Conservation (phyloP, 2,888 invertebrate species). For the Clusia tigrina region DNA sequence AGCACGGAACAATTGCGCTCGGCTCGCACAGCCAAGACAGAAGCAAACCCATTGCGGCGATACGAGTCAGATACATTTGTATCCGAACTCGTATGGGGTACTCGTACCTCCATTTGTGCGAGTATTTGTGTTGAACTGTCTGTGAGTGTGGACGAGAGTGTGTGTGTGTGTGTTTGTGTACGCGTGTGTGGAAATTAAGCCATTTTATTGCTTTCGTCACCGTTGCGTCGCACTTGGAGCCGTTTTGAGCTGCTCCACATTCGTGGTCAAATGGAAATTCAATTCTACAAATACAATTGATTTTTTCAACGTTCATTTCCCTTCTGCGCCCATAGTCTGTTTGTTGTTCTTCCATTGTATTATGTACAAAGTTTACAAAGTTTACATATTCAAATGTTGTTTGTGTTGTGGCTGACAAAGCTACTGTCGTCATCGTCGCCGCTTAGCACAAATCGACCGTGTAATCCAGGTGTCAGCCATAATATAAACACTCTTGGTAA, state of each 20-base stretch:
- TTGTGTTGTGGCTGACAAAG: slow-evolving; percentile 2
- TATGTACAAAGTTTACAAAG: neutral
- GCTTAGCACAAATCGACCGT: neutral
- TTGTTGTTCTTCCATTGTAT: neutral
- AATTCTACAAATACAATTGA: slow-evolving; percentile 50
- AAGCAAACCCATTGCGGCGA: neutral
- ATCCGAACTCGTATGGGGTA: neutral
- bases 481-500: neutral
- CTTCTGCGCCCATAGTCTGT: slow-evolving; percentile 4
- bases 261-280: slow-evolving; percentile 45
- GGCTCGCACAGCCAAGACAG: neutral
- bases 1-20: slow-evolving; percentile 6
- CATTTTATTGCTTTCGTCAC: slow-evolving; percentile 32
- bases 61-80: neutral
- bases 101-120: too few species aligned
- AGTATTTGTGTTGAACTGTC: too few species aligned
- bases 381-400: slow-evolving; percentile 18
- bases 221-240: slow-evolving; percentile 13
- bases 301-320: slow-evolving; percentile 34
- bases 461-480: neutral
- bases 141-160: neutral
- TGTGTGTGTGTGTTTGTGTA: slow-evolving; percentile 17
- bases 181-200: slow-evolving; percentile 29
- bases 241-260: slow-evolving; percentile 11
- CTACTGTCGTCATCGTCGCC: slow-evolving; percentile 14